Conservation (phyloP, 64 coral and sea anemone genomes). For the Anthopleura sola region DNA sequence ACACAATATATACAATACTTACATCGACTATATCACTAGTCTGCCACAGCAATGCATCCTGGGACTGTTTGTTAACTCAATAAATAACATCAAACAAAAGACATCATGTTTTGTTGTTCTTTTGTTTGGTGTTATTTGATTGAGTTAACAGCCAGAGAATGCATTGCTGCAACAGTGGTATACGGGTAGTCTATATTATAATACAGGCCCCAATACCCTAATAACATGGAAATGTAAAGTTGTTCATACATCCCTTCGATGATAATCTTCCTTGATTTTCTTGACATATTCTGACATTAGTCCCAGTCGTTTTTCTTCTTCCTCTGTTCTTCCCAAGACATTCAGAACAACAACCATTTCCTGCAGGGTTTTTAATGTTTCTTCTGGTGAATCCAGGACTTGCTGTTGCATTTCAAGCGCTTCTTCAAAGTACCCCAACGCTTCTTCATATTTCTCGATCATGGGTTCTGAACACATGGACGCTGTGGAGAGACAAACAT, state of each 20-base stretch:
- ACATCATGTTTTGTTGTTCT: too few species aligned
- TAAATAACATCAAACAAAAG: too few species aligned
- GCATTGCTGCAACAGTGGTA: too few species aligned
- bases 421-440: not conserved
- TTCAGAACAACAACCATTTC: not conserved
- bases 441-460: not conserved
- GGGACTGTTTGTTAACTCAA: too few species aligned
- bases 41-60: too few species aligned
- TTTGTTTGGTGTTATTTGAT: too few species aligned
- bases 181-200: too few species aligned
- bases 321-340: not conserved
- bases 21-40: too few species aligned
- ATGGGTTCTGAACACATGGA: not conserved
- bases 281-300: not conserved
- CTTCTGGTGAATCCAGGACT: constrained; percentile 20
- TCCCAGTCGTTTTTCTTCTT: not conserved
- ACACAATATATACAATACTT: too few species aligned
- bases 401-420: constrained; percentile 28
- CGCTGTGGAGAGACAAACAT: not conserved
- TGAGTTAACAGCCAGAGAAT: too few species aligned
- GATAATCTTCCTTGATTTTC: not conserved
- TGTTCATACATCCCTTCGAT: not conserved
- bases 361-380: not conserved
- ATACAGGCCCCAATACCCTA: too few species aligned
- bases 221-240: too few species aligned